Evolutionary conservation across 2,888 invertebrate species (phyloP), one percentile per base, ranked within the genome.

Genomic region (Thymelicus sylvestris): DNA sequence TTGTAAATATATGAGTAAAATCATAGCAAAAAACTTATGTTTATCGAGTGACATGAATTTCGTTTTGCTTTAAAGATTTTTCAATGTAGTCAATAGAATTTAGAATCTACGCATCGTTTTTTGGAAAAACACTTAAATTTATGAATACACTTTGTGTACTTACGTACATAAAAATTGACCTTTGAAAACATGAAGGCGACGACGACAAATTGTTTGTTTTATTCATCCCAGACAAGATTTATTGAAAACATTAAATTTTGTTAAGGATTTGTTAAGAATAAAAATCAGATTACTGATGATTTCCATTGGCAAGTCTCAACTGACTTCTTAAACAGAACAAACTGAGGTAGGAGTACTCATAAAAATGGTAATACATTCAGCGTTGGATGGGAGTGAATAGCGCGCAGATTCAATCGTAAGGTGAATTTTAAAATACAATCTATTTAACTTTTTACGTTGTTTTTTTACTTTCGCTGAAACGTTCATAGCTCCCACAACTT

Each of bases 301-400:
- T 55, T 24, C n/a, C 19, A 55, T 55, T 19, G 24, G 1, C 19
- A 55, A 24, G 12, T 55, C 55, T 55, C 24, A 55, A 24, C 55
- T 55, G 55, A 55, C 8, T 55, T 55, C 55, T 55, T 55, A 24
- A 24, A 12, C 55, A 55, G 24, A 55, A 55, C 55, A 55, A 55
- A 24, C 24, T 19, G 24, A 55, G 55, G 55, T 55, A 6, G 24
- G 55, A 24, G 55, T 52, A 19, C 55, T 55, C 55, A 55, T 55
- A 55, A 55, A 55, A 55, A 55, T 55, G 55, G 55, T 55, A 55
- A 55, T 55, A 24, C 55, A 55, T 55, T 55, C 55, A 55, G 55
- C 55, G 24, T 10, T 55, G 55, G 55, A 24, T 55, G 24, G 55
- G 12, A 55, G 24, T 55, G 55, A 55, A 55, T 24, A 5, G 55